Percentiles rank a stretch among this genome's conserved stretches.
Evolutionary conservation across 2,797 vertebrate genomes (phyloP).

Genomic region (Pseudomugil gertrudae): DNA sequence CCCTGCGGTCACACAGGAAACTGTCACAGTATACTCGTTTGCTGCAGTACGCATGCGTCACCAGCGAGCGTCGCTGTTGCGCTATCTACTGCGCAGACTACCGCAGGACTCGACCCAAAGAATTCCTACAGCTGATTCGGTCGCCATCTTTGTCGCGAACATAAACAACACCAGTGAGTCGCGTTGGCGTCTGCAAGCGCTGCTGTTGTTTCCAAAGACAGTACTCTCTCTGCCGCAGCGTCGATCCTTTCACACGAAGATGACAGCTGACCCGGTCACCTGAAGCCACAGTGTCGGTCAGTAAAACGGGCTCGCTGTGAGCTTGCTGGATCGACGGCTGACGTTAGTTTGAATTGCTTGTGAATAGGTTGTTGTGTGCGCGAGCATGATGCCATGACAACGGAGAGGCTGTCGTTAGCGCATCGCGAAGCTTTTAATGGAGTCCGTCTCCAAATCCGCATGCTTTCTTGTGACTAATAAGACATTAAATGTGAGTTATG

Average conservation of each 20-base stretch:
- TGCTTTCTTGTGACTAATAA: background rate
- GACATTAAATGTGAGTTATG: rapidly evolving
- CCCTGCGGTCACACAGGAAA: background rate
- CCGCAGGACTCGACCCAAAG: slow-evolving; percentile 54
- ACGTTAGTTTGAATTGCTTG: slow-evolving; percentile 3
- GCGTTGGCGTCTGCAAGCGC: slow-evolving; percentile 14
- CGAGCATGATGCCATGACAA: slow-evolving; percentile 75
- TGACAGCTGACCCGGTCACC: slow-evolving; percentile 32
- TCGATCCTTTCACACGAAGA: background rate
- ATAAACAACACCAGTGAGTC: slow-evolving; percentile 71
- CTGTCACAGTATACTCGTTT: rapidly evolving
- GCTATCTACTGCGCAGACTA: background rate
- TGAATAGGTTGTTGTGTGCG: slow-evolving; percentile 31
- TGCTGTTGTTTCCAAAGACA: background rate
- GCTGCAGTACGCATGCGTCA: background rate
- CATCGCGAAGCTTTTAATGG: background rate
- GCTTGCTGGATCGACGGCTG: slow-evolving; percentile 30
- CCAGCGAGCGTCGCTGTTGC: slow-evolving; percentile 47
- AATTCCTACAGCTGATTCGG: slow-evolving; percentile 72
- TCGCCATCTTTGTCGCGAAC: slow-evolving; percentile 79
- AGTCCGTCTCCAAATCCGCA: background rate
- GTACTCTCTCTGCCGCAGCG: background rate
- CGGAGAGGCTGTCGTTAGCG: slow-evolving; percentile 44
- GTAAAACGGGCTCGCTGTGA: slow-evolving; percentile 41
- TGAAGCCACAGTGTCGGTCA: slow-evolving; percentile 49